Percentiles rank a stretch among this genome's conserved stretches.
These are phyloP conservation scores for Oscheius sp. DNA, from an alignment of 2,888 invertebrate species.

Conservation along the genomic window DNA sequence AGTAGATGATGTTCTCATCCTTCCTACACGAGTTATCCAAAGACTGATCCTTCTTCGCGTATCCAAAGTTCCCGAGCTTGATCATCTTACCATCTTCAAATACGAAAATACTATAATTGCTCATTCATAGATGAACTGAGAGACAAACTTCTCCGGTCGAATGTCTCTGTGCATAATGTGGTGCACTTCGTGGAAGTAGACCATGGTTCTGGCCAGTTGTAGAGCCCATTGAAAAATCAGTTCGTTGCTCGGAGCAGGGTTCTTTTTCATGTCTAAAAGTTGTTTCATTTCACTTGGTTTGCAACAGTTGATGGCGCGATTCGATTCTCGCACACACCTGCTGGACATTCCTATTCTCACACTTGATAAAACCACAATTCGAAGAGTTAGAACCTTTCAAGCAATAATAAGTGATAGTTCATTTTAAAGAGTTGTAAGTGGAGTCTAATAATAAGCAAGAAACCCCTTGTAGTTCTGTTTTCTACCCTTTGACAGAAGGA, in stretches of 20 bases:
- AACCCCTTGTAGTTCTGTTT: too few relatives aligned
- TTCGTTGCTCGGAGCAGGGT: not conserved
- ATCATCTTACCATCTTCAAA: constrained; percentile 5
- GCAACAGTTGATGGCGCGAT: too few relatives aligned
- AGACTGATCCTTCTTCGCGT: not conserved
- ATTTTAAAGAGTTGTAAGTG: too few relatives aligned
- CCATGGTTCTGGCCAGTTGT: constrained; percentile 13
- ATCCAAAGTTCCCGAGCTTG: constrained; percentile 13
- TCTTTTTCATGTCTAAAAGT: not conserved
- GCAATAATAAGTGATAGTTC: too few relatives aligned
- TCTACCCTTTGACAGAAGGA: too few relatives aligned
- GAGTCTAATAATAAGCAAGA: too few relatives aligned
- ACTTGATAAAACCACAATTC: not conserved
- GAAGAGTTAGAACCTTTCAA: too few relatives aligned
- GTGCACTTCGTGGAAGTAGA: not conserved
- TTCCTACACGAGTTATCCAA: not conserved
- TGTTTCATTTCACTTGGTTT: not conserved
- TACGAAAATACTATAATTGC: constrained; percentile 13
- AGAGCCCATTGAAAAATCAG: not conserved
- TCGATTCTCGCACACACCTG: too few relatives aligned
- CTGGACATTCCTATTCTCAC: too few relatives aligned
- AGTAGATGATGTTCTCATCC: constrained; percentile 16
- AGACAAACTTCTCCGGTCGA: not conserved
- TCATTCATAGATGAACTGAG: not conserved
- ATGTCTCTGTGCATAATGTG: constrained; percentile 18